Evolutionary conservation across 2,888 invertebrate species (phyloP).

Genomic region (Lomographa bimaculata): DNA sequence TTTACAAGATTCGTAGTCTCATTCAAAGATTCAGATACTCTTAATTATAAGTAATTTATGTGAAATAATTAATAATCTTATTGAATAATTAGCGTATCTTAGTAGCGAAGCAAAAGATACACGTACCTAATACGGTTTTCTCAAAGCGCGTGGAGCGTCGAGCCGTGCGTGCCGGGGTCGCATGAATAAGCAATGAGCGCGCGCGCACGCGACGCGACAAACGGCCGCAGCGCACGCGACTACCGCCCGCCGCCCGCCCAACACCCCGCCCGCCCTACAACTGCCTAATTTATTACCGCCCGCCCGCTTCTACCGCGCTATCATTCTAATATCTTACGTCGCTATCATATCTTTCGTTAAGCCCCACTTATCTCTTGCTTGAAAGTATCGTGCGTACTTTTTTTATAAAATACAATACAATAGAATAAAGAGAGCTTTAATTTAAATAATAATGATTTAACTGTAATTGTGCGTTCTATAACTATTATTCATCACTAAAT

Average conservation of each 20-base stretch:
- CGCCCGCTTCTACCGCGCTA: conserved; percentile 48
- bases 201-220: conserved; percentile 76
- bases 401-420: too few relatives aligned
- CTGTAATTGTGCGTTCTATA: too few relatives aligned
- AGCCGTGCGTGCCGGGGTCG: conserved; percentile 63
- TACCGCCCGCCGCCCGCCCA: conserved; percentile 40
- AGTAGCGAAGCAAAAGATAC: conserved; percentile 25
- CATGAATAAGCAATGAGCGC: conserved; percentile 82
- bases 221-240: conserved; percentile 73
- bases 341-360: conserved; percentile 47
- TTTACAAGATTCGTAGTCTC: too few relatives aligned
- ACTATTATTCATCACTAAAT: too few relatives aligned
- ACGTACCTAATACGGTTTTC: conserved; percentile 29
- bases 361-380: conserved; percentile 11
- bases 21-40: too few relatives aligned
- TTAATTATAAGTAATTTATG: too few relatives aligned
- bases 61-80: conserved; percentile 5
- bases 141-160: conserved; percentile 26
- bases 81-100: conserved; percentile 17
- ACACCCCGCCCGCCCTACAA: conserved; percentile 56
- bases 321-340: conserved; percentile 65
- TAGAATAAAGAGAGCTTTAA: too few relatives aligned
- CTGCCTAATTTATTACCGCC: conserved; percentile 73
- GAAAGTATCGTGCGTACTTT: background rate
- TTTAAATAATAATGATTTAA: too few relatives aligned